Evolutionary conservation across 2,888 invertebrate species (phyloP), one percentile per base, ranked within the genome.

Genomic region (Papilio protenor): DNA sequence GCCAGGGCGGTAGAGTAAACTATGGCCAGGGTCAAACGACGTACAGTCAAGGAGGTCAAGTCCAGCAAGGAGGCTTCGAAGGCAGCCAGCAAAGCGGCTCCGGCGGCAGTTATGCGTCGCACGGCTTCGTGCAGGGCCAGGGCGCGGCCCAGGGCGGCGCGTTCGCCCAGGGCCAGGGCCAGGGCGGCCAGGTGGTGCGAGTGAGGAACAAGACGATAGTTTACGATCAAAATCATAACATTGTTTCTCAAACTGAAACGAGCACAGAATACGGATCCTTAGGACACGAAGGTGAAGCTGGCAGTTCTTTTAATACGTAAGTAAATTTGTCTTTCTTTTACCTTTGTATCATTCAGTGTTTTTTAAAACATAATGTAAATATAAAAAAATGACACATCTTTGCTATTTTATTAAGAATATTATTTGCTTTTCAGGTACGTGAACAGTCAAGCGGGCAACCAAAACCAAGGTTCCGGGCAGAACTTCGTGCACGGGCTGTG

Each of bases 221-320:
- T 2, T 91, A 92, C 70, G 92, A 93, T 80, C 89, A 89, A 33
- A 93, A 94, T 77, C 90, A 93, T 78, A 94, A 93, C 64, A 92
- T 95, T 11, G 87, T 92, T 47, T 94, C 94, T 0, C 89, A 94
- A 83, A 89, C 92, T 3, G 95, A 96, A 82, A 91, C 90, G 1
- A 95, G 95, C 81, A 95, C 95, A 0, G 95, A 95, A 79, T 95
- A 92, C 80, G 91, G 89, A 55, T 88, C 87, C 14, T 84, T 94
- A 77, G 94, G 93, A 27, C 93, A 90, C 45, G 94, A 94, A 82
- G 95, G 94, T 4, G 93, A 94, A 86, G 87, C 88, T 81, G 94
- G 93, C 61, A 93, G 94, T 83, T 92, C 93, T 33, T 94, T 92
- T 79, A 91, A 92, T 82, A 86, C 85, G 95, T 95, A 87, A 91